Base-by-base conservation (phyloP, 1,140 invertebrate genomes). In the Drosophila sp. region DNA sequence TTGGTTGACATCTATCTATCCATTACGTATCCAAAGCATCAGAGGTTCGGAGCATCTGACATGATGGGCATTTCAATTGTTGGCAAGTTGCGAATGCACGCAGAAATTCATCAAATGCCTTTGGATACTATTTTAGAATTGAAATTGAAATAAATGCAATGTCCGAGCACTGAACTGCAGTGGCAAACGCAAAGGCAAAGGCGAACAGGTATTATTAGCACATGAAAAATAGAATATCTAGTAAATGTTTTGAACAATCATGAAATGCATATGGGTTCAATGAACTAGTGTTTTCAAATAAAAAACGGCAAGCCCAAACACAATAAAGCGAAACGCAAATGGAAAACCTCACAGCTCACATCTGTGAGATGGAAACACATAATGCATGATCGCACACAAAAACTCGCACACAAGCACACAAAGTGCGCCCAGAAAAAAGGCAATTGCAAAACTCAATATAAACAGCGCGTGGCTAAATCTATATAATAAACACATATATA, bases 61-160 rank as follows among this genome's bases (percentile, higher is more conserved):
- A 60, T 61, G 25, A 27, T n/a, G 67, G 55, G 76, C 76, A 83
- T 69, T 61, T 72, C 74, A 41, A 82, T 69, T 67, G 75, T 78
- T 76, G 79, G 79, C 74, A 81, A 71, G 41, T 60, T 72, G 69
- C 23, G 61, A 70, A 78, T 74, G 67, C 79, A 81, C 79, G 79
- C 79, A 81, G 79, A 83, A 82, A 82, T 82, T 72, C 76, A 76
- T 32, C 70, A 63, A 82, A 82, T 82, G 75, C 67, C 71, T 81
- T 81, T 76, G 6, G 25, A 41, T 50, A 80, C 76, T 82, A 83
- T 76, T 73, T 66, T 62, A 38, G 58, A 58, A 56, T 71, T 66
- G 60, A 50, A 70, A 64, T 68, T 70, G 56, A 57, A 72, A 55
- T 38, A 38, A 38, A 38, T 65, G 69, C 67, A 67, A 30, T 60